Evolutionary conservation across 1,140 invertebrate species (phyloP), one percentile per base, ranked within the genome.

Genomic region (Nasonia longicornis): DNA sequence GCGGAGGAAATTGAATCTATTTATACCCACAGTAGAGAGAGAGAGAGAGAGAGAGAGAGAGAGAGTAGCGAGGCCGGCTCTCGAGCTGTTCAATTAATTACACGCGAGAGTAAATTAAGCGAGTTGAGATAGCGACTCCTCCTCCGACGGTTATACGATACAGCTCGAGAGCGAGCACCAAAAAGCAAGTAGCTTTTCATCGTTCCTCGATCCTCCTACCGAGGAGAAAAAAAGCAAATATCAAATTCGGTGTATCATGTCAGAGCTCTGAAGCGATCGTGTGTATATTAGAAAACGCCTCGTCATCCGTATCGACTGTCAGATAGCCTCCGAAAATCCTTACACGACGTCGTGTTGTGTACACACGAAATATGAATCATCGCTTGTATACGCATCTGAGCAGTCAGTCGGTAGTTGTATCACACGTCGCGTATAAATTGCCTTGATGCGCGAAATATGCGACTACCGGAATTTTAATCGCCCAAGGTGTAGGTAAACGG

Each of bases 1-100:
- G 16, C 14, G 10, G 11, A 58, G 64, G 11, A 76, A 81, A 81
- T 81, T 81, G 79, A 81, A 81, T 81, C 79, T 81, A 81, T 81
- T 81, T 76, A 75, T 81, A 76, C n/a, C 70, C 26, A 63, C 29
- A n/a, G 52, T 7, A 58, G 52, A 2, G 14, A 58, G 14, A n/a
- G 20, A 58, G 52, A 20, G 52, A 58, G 52, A 20, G 16, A 20
- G 16, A 20, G 16, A 7, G 29, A 16, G 45, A 58, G 52, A 26
- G 26, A 26, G 1, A 26, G 26, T 26, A 26, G 26, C 26, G 1
- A 26, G 26, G 26, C 26, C 26, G 26, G 26, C 26, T 26, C 26
- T 26, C 12, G 48, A 14, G 48, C 16, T 14, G 29, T 16, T 76
- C 26, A 67, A 76, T 81, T 76, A 81, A 81, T 81, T 81, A 81